Evolutionary conservation across 2,113 vertebrate genomes (phyloP), one percentile per base, ranked within the genome.

Genomic region (Calidris pygmaea): DNA sequence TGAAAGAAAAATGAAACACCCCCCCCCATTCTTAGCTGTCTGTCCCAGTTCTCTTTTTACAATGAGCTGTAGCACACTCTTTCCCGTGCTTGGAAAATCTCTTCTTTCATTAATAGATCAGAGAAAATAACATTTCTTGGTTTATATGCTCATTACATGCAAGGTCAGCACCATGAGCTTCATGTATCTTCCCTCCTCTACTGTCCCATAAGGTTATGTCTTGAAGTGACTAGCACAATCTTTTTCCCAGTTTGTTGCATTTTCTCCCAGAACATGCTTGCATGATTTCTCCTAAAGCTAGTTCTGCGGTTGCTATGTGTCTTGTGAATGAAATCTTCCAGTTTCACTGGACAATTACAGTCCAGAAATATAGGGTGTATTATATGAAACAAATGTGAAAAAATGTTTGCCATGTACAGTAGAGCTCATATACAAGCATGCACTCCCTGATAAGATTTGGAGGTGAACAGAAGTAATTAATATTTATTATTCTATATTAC

Each of bases 1-100:
- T 12, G 3, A 45, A 53, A 41, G 6, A 32, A 62, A 65, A 26
- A 26, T 27, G 34, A 26, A 24, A n/a, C 1, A 43, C 27, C 2
- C 1, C 0, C 5, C 10, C 43, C 19, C 8, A n/a, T 27, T 52
- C 8, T 35, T 45, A 62, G 7, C 20, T 55, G 8, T 45, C 24
- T 63, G 14, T 77, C 24, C 19, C 14, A 53, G 10, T 13, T 56
- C 9, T 52, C 9, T 48, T 80, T 53, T 53, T 81, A 12, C 70
- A 27, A 39, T 19, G 7, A 8, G 10, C 34, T 71, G 7, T 30
- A 68, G 13, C 34, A 78, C 12, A 52, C 3, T 9, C 17, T 85
- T 82, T 74, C 17, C 26, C 52, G 7, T n/a, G 12, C 35, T 71
- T 59, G 13, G 23, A 75, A 82, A 72, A 77, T 26, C 14, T 48